phyloP scores from a whole-genome alignment of 2,888 invertebrate genomes.

The Drosophila acutilabella region DNA sequence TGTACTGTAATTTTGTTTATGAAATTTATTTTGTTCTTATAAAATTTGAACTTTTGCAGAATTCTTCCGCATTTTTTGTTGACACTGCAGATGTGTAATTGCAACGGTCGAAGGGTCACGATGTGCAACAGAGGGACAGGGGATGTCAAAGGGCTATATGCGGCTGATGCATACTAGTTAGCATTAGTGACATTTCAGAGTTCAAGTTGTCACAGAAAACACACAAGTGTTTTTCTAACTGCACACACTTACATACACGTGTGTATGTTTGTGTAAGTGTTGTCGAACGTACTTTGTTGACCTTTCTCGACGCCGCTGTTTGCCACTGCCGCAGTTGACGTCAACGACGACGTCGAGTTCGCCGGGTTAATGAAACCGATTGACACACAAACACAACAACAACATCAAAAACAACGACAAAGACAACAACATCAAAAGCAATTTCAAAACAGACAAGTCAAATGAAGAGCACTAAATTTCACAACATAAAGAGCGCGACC shows the following conservation, averaged over 20 bases:
- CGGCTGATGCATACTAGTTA: conserved; percentile 1
- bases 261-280: conserved; percentile 26
- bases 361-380: conserved; percentile 85
- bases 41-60: conserved; percentile 8
- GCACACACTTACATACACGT: neutral
- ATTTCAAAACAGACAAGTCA: conserved; percentile 46
- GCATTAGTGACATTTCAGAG: conserved; percentile 57
- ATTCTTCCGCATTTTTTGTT: conserved; percentile 21
- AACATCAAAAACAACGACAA: conserved; percentile 12
- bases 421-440: conserved; percentile 32
- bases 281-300: conserved; percentile 80
- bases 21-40: neutral
- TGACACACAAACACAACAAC: conserved; percentile 80
- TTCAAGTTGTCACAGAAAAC: conserved; percentile 53
- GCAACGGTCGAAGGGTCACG: conserved; percentile 18
- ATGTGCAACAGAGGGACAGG: neutral
- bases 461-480: conserved; percentile 30
- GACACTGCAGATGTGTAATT: neutral
- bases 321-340: conserved; percentile 23
- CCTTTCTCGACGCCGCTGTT: conserved; percentile 65
- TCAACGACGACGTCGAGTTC: conserved; percentile 30
- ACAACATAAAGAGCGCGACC: conserved; percentile 26
- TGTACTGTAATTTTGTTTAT: neutral
- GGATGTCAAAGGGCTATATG: neutral
- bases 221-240: conserved; percentile 36